A percentile compares a stretch with the other conserved stretches of the same genome.
Conservation (phyloP, 2,888 invertebrate genomes). For the Gisinianus flammeolus region DNA sequence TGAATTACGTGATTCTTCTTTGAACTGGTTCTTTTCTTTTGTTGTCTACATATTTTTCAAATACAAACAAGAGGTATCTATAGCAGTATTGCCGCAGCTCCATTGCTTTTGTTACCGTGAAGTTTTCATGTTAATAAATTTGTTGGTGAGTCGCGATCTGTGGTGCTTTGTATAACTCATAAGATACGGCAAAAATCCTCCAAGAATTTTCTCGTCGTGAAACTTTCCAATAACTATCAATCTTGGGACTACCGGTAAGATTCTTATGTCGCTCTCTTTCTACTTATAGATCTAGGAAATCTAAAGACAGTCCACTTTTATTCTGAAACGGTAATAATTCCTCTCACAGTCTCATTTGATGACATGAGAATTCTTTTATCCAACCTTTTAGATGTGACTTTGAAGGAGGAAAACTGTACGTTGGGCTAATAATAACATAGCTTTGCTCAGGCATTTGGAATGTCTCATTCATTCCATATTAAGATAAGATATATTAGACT, state of each 20-base stretch:
- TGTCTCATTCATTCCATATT: slow-evolving; percentile 19
- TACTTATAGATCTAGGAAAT: background rate
- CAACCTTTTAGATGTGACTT: slow-evolving; percentile 8
- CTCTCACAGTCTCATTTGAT: slow-evolving; percentile 25
- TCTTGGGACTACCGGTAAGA: slow-evolving; percentile 27
- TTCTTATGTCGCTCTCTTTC: background rate
- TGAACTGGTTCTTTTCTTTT: no score
- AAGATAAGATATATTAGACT: slow-evolving; percentile 17
- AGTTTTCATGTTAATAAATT: no score
- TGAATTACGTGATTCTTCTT: no score
- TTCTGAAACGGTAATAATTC: slow-evolving; percentile 29
- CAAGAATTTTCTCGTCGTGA: no score
- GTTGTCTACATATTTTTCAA: no score
- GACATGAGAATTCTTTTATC: slow-evolving; percentile 37
- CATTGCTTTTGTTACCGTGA: no score
- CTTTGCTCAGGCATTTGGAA: slow-evolving; percentile 8
- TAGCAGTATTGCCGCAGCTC: no score
- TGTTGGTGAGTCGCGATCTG: no score
- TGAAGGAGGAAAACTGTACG: background rate
- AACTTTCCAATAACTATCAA: slow-evolving; percentile 36
- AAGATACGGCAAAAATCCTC: no score
- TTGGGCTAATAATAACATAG: slow-evolving; percentile 24
- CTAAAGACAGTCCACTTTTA: slow-evolving; percentile 1
- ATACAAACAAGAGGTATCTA: no score
- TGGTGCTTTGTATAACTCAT: no score